Conservation (phyloP, 2,888 invertebrate genomes). For the Hemaris fuciformis region DNA sequence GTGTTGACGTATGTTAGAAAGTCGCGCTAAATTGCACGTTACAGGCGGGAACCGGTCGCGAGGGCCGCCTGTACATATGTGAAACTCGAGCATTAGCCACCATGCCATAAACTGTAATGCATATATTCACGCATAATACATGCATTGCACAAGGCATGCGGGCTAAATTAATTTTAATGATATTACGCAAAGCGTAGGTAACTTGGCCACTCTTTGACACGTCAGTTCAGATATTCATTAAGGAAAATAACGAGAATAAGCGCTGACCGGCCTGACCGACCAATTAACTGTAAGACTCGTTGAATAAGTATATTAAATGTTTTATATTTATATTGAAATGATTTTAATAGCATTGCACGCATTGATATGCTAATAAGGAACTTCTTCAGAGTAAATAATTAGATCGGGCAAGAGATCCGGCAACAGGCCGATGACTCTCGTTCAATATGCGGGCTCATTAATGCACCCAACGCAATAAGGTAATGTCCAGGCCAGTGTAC, state of each 20-base stretch:
- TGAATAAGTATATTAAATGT: neutral
- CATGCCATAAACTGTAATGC: constrained; percentile 31
- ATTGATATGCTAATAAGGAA: constrained; percentile 5
- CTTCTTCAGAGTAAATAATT: constrained; percentile 27
- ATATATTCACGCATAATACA: constrained; percentile 20
- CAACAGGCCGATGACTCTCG: constrained; percentile 48
- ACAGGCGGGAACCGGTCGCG: constrained; percentile 23
- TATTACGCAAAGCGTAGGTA: constrained; percentile 12
- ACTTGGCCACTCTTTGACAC: neutral
- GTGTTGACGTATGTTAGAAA: constrained; percentile 43
- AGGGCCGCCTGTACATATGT: constrained; percentile 47
- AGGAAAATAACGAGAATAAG: constrained; percentile 4
- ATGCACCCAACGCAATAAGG: constrained; percentile 52
- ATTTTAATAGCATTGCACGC: neutral
- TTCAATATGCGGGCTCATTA: constrained; percentile 57
- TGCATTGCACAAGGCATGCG: constrained; percentile 32
- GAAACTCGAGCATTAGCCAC: constrained; percentile 46
- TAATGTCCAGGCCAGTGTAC: constrained; percentile 17
- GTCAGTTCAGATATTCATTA: neutral
- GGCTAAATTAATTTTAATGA: constrained; percentile 43
- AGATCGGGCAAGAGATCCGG: constrained; percentile 38
- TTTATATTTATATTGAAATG: neutral
- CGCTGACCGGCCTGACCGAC: neutral
- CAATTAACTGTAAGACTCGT: neutral
- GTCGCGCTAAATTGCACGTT: constrained; percentile 61